Evolutionary conservation across 2,888 invertebrate species (phyloP).

Genomic region (Heliconius ethilla): DNA sequence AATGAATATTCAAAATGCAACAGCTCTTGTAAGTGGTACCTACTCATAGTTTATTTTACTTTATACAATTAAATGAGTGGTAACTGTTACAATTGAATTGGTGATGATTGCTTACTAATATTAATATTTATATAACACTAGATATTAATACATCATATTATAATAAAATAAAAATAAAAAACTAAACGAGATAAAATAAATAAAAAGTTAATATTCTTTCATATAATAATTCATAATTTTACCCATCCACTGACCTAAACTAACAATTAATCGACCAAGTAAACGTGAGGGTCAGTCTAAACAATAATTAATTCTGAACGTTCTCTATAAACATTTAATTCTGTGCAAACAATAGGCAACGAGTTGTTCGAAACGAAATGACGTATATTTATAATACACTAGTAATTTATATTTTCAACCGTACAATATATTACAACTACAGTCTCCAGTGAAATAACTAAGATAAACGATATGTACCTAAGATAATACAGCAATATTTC

Average conservation of each 20-base stretch:
- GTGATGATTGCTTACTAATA: neutral
- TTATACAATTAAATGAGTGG: neutral
- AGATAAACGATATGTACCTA: constrained; percentile 51
- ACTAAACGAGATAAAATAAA: neutral
- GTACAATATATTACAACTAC: constrained; percentile 30
- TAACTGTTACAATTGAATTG: neutral
- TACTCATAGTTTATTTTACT: neutral
- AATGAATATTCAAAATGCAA: neutral
- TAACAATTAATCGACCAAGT: constrained; percentile 6
- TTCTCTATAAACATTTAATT: constrained; percentile 23
- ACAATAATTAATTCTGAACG: constrained; percentile 7
- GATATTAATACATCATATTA: neutral
- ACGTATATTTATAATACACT: constrained; percentile 19
- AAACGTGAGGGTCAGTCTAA: constrained; percentile 12
- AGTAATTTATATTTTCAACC: constrained; percentile 27
- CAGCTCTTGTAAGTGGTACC: neutral
- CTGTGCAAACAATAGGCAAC: constrained; percentile 12
- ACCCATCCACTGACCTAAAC: constrained; percentile 1
- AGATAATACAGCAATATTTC: constrained; percentile 52
- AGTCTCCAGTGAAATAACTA: constrained; percentile 42
- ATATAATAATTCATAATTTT: neutral
- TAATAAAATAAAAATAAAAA: neutral
- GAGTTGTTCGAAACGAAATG: constrained; percentile 2
- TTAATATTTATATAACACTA: neutral
- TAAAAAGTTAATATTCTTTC: neutral